A percentile compares a stretch with the other conserved stretches of the same genome.
These are phyloP conservation scores for Tenrec ecaudatus DNA, from an alignment of 2,113 vertebrate species.

Conservation along the genomic window DNA sequence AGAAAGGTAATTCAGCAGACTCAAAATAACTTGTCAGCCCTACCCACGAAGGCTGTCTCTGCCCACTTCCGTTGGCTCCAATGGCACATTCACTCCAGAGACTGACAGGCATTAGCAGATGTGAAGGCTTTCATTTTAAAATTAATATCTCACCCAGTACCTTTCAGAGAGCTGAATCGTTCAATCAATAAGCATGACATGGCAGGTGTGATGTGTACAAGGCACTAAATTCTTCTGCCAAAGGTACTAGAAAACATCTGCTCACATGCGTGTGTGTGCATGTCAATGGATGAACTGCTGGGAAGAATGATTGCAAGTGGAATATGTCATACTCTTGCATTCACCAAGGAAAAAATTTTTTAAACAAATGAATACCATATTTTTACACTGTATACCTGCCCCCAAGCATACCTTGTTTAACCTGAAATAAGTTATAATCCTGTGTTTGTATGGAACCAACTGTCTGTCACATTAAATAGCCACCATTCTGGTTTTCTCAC, in stretches of 20 bases:
- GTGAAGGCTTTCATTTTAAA: slow-evolving; percentile 82
- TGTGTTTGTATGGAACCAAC: neutral
- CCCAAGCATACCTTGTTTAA: slow-evolving; percentile 64
- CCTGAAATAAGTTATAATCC: slow-evolving; percentile 28
- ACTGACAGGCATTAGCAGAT: slow-evolving; percentile 81
- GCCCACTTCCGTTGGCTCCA: slow-evolving; percentile 75
- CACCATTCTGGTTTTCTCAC: slow-evolving; percentile 53
- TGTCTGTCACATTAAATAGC: slow-evolving; percentile 48
- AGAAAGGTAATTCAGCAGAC: slow-evolving; percentile 82
- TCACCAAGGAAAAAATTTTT: slow-evolving; percentile 58
- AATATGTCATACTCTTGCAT: slow-evolving; percentile 73
- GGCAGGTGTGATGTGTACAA: slow-evolving; percentile 83
- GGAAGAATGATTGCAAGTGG: slow-evolving; percentile 73
- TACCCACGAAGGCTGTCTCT: slow-evolving; percentile 77
- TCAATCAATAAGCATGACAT: slow-evolving; percentile 84
- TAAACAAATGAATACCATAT: slow-evolving; percentile 65
- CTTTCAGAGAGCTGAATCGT: slow-evolving; percentile 81
- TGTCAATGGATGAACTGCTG: slow-evolving; percentile 77
- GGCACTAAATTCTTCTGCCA: slow-evolving; percentile 83
- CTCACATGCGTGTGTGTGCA: slow-evolving; percentile 80
- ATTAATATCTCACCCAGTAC: slow-evolving; percentile 81
- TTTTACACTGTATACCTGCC: slow-evolving; percentile 37
- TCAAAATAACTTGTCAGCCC: slow-evolving; percentile 83
- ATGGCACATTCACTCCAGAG: slow-evolving; percentile 81
- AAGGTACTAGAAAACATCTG: slow-evolving; percentile 84